Conservation (phyloP, 1,140 invertebrate species). For the Caenorhabditis tropicalis region DNA sequence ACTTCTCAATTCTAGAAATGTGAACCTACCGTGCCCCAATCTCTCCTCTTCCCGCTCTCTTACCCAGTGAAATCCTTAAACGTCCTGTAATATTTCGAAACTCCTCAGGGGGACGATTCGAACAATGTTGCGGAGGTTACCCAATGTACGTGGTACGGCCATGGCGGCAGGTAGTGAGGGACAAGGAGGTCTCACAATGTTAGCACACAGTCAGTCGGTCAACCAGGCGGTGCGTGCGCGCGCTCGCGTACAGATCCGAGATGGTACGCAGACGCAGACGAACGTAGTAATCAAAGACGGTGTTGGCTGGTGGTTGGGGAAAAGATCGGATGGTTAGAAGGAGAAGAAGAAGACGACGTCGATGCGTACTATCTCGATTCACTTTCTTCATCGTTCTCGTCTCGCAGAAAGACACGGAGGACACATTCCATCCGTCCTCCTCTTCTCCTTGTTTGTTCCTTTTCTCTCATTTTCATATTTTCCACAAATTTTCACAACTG, state of each 20-base stretch:
- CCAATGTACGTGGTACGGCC: conserved; percentile 37
- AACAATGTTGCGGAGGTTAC: not conserved
- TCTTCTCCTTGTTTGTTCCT: not conserved
- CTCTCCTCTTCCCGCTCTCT: no score
- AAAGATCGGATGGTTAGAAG: not conserved
- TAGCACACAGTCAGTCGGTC: conserved; percentile 34
- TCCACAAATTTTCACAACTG: not conserved
- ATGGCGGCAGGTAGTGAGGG: conserved; percentile 28
- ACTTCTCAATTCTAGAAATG: no score
- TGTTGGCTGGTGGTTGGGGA: conserved; percentile 4
- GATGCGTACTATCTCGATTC: conserved; percentile 39
- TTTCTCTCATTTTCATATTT: conserved; percentile 7
- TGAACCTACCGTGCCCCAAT: no score
- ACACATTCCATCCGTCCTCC: not conserved
- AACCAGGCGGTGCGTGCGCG: conserved; percentile 16
- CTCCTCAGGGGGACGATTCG: not conserved
- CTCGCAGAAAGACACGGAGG: conserved; percentile 38
- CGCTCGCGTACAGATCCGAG: conserved; percentile 21
- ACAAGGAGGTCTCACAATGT: conserved; percentile 31
- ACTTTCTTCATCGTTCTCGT: conserved; percentile 37
- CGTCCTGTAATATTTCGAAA: conserved; percentile 32
- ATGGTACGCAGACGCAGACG: conserved; percentile 1
- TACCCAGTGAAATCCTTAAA: no score
- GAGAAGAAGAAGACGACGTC: no score
- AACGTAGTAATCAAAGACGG: not conserved